Conservation (phyloP, 2,888 invertebrate species). For the Xanthorhoe designata region DNA sequence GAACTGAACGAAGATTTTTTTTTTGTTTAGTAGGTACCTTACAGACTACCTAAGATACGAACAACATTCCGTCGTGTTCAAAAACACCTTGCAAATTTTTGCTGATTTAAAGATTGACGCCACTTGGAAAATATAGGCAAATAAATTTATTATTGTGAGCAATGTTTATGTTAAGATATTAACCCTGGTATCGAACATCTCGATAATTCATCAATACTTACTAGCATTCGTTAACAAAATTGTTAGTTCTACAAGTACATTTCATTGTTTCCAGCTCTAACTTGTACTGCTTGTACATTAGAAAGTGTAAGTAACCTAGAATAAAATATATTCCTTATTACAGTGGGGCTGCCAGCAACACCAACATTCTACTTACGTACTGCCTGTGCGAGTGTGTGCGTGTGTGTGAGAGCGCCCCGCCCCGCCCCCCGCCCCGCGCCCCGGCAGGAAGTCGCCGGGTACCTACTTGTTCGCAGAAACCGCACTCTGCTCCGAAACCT, state of each 20-base stretch:
- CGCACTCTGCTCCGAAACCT: conserved; percentile 42
- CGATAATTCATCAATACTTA: no score
- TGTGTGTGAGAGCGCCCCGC: background rate
- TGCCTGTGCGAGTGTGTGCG: background rate
- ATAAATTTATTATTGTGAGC: no score
- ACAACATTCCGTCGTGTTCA: no score
- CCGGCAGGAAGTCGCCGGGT: conserved; percentile 52
- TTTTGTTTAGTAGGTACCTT: background rate
- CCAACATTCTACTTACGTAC: background rate
- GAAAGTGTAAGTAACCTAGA: background rate
- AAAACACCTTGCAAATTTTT: no score
- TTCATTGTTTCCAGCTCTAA: background rate
- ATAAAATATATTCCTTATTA: background rate
- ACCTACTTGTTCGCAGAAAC: conserved; percentile 61
- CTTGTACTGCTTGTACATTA: background rate
- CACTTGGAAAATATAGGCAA: no score
- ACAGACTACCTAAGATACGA: no score
- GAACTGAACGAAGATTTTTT: background rate
- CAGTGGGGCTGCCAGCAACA: background rate
- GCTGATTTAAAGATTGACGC: no score
- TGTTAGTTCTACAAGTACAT: no score
- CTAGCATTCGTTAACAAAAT: no score
- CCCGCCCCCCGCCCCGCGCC: background rate
- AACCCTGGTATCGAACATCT: no score
- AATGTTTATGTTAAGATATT: no score